Base-by-base conservation (phyloP, 2,888 invertebrate genomes). In the Alsophila aescularia region DNA sequence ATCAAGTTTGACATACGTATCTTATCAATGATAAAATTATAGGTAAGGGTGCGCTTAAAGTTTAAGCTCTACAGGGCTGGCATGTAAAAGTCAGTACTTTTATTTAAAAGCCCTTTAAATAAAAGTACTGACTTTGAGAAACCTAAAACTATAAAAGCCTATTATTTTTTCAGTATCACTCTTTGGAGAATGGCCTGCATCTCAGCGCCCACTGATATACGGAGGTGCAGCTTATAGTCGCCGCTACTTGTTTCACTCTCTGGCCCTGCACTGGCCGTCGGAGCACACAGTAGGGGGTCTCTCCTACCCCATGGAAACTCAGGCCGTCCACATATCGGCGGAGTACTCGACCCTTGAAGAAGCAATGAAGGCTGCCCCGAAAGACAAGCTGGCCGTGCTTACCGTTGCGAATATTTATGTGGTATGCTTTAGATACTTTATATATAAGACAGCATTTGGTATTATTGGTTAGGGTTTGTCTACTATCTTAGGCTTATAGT, bases 221-320 rank as follows among this genome's bases (percentile, higher is more conserved):
- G 87, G 87, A 0, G 90, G 89, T 0, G 85, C 85, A 1, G 83
- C 77, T 0, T 77, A 86, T 58, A 79, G 82, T 31, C 80, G 89
- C 0, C 76, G 87, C 1, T 90, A 89, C 52, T 29, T 81, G 0
- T 89, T 89, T 64, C 77, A 87, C 54, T 87, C 83, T 0, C 42
- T 89, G 21, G 66, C 71, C 6, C 21, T 87, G 0, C 85, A 80
- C 47, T 78, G 81, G 73, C 88, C 87, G 0, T 87, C 89, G 0
- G 89, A 90, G 41, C 89, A 90, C 43, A 70, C 70, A 0, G 67
- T 89, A 2, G 81, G 72, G 0, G 73, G 72, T 0, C 47, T 82
- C 0, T 69, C 72, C 29, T 87, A 76, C 60, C 88, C 89, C 0
- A 31, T 88, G 39, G 89, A 90, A 59, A 83, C 67, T 13, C 89